These are phyloP conservation scores for Halesus radiatus DNA, from an alignment of 1,140 invertebrate genomes.

Conservation along the genomic window DNA sequence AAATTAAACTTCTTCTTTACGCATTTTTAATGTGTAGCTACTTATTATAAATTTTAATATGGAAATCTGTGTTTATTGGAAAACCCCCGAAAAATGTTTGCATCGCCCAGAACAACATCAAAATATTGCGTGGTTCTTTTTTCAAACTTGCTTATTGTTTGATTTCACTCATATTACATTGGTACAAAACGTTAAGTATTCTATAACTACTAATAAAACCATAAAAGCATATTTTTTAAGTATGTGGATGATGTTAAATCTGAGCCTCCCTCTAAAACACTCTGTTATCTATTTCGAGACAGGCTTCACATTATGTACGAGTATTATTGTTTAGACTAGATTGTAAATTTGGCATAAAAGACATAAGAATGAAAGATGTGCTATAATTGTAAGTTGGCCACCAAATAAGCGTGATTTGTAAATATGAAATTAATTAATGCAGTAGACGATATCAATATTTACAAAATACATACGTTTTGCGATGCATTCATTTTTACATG, in stretches of 20 bases:
- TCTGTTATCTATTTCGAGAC: background rate
- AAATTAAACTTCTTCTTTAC: background rate
- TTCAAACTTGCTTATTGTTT: no score
- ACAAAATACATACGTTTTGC: no score
- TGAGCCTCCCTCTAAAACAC: background rate
- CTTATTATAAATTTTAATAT: background rate
- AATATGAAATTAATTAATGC: slow-evolving; percentile 21
- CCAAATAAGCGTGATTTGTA: slow-evolving; percentile 34
- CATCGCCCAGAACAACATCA: no score
- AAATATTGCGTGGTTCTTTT: no score
- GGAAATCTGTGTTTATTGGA: background rate
- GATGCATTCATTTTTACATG: background rate
- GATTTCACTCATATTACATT: no score
- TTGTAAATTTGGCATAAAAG: slow-evolving; percentile 31
- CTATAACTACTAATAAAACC: no score
- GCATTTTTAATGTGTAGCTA: slow-evolving; percentile 16
- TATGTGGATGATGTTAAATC: no score
- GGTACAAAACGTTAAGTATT: no score
- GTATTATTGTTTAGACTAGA: background rate
- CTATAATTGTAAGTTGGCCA: slow-evolving; percentile 10
- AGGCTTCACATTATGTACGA: background rate
- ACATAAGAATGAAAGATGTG: slow-evolving; percentile 33
- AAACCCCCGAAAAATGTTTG: no score
- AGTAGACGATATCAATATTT: background rate
- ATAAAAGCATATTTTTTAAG: no score